A percentile compares a stretch with the other conserved stretches of the same genome.
These are phyloP conservation scores for Porites australiensis DNA, from an alignment of 64 coral and sea anemone genomes.

Conservation along the genomic window DNA sequence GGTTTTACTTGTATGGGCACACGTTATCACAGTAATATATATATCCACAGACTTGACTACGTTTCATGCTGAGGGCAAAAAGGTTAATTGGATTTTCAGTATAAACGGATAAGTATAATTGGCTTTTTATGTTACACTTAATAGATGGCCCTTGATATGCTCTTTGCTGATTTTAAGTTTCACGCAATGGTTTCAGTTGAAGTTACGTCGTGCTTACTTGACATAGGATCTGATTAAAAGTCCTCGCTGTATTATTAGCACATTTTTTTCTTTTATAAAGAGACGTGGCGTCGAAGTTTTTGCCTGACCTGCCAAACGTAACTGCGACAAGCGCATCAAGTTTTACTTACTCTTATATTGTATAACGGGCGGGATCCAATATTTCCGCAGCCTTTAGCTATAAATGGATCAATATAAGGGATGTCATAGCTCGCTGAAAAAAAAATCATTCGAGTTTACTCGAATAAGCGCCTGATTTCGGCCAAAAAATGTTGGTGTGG, in stretches of 20 bases:
- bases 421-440: no score
- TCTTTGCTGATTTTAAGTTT: neutral
- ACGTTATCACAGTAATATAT: no score
- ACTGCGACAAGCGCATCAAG: neutral
- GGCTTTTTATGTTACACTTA: neutral
- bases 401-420: no score
- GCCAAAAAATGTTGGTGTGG: no score
- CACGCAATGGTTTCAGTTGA: neutral
- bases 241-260: neutral
- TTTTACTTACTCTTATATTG: neutral
- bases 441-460: no score
- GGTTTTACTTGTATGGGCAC: no score
- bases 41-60: no score
- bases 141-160: neutral
- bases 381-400: neutral
- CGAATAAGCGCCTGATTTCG: no score
- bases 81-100: conserved; percentile 1
- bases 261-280: neutral
- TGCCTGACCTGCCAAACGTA: neutral
- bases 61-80: no score
- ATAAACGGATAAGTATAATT: neutral
- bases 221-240: neutral
- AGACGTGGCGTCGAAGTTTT: neutral
- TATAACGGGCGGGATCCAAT: neutral
- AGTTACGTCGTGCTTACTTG: neutral